Evolutionary conservation across 2,797 vertebrate genomes (phyloP).

Genomic region (Anabas testudineus): DNA sequence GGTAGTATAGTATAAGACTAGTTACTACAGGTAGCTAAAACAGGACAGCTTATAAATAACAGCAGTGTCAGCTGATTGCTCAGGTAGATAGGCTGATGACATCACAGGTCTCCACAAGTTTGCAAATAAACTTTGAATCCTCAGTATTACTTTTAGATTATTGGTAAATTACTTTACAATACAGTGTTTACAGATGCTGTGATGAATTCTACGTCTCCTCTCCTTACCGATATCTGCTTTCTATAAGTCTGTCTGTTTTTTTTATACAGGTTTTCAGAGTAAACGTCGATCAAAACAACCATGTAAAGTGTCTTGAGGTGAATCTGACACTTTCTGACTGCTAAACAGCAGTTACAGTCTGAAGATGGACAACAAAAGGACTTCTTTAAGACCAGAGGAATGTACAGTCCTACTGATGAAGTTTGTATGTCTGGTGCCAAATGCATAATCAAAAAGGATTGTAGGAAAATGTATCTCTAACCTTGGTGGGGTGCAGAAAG

Average conservation of each 20-base stretch:
- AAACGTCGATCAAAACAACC: neutral
- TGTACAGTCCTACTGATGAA: neutral
- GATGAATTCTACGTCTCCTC: neutral
- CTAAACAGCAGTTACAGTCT: neutral
- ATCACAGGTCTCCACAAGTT: neutral
- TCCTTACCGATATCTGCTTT: no score
- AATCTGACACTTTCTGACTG: neutral
- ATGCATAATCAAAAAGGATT: neutral
- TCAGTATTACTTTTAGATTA: no score
- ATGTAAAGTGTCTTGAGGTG: constrained; percentile 65
- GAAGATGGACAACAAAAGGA: neutral
- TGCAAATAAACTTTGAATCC: no score
- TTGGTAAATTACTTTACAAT: neutral
- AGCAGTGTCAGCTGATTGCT: no score
- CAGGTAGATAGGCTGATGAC: no score
- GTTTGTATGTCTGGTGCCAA: constrained; percentile 1
- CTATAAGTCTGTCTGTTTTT: neutral
- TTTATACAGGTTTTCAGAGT: constrained; percentile 49
- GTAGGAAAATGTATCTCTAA: neutral
- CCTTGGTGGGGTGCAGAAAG: neutral
- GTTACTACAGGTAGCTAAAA: no score
- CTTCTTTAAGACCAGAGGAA: constrained; percentile 25
- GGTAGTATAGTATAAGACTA: no score
- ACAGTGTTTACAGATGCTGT: no score
- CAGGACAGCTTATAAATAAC: no score